These are phyloP conservation scores for Triplophysa bombifrons DNA, from an alignment of 2,797 vertebrate genomes.

Conservation along the genomic window DNA sequence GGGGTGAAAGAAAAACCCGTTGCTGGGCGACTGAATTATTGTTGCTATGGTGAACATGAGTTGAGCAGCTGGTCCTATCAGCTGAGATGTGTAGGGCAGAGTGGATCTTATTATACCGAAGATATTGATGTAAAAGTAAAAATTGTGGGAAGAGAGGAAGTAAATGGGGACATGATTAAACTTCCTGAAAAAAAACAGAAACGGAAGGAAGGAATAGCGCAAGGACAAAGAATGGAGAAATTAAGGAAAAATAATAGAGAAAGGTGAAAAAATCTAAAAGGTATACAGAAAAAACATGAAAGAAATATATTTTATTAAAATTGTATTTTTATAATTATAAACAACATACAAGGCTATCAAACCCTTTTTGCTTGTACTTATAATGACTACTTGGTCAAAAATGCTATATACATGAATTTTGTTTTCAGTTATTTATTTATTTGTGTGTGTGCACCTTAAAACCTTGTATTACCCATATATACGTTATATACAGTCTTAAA, in stretches of 20 bases:
- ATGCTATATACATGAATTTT: no score
- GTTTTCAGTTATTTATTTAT: no score
- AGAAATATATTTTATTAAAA: background rate
- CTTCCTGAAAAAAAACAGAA: constrained; percentile 21
- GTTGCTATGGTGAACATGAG: constrained; percentile 88
- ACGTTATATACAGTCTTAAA: background rate
- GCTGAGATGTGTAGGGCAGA: constrained; percentile 76
- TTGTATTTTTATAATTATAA: background rate
- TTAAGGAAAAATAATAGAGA: background rate
- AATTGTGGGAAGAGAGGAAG: constrained; percentile 70
- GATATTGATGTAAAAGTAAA: constrained; percentile 72
- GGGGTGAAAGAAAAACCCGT: constrained; percentile 68
- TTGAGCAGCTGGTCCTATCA: constrained; percentile 83
- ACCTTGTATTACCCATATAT: no score
- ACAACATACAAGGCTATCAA: no score
- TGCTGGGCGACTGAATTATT: constrained; percentile 82
- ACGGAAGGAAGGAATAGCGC: background rate
- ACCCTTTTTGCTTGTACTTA: no score
- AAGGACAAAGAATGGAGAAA: background rate
- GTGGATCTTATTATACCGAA: constrained; percentile 75
- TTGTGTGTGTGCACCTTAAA: no score
- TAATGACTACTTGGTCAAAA: no score
- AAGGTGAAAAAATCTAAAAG: background rate
- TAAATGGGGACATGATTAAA: constrained; percentile 20
- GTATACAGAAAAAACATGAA: background rate